Evolutionary conservation across 2,888 invertebrate genomes (phyloP).

Genomic region (Drepana falcataria): DNA sequence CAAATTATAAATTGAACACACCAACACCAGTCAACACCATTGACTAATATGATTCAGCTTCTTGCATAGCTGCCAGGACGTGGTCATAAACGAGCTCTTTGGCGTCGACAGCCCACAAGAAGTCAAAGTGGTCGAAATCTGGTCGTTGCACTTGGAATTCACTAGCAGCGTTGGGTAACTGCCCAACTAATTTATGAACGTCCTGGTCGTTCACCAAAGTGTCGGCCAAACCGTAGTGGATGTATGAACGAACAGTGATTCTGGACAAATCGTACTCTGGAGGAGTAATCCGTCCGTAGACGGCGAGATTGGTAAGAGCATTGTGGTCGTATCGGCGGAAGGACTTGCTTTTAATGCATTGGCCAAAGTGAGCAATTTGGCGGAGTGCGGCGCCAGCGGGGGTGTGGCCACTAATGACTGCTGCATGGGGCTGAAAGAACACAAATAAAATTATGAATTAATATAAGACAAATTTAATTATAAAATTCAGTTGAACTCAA

Average conservation of each 20-base stretch:
- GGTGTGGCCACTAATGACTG: conserved; percentile 37
- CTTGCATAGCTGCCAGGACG: conserved; percentile 25
- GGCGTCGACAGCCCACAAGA: conserved; percentile 37
- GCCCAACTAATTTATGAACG: conserved; percentile 20
- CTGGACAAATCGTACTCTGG: conserved; percentile 36
- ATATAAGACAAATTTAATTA: not conserved
- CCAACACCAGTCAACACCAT: no score
- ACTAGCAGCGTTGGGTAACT: conserved; percentile 26
- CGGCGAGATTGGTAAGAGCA: conserved; percentile 25
- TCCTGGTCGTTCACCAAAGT: conserved; percentile 30
- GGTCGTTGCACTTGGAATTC: conserved; percentile 18
- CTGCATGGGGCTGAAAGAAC: conserved; percentile 36
- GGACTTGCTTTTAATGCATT: conserved; percentile 28
- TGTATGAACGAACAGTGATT: conserved; percentile 31
- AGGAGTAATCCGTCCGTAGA: conserved; percentile 33
- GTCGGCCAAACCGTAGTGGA: conserved; percentile 38
- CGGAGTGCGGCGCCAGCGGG: conserved; percentile 47
- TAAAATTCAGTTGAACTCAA: no score
- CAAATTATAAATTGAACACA: no score
- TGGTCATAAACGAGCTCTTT: conserved; percentile 26
- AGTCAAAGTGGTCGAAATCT: conserved; percentile 42
- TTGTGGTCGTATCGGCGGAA: conserved; percentile 43
- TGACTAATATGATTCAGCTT: conserved; percentile 22
- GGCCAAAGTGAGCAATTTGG: conserved; percentile 47
- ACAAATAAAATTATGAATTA: not conserved